Evolutionary conservation across 2,113 vertebrate species (phyloP).

Genomic region (Sinosuthora webbiana): DNA sequence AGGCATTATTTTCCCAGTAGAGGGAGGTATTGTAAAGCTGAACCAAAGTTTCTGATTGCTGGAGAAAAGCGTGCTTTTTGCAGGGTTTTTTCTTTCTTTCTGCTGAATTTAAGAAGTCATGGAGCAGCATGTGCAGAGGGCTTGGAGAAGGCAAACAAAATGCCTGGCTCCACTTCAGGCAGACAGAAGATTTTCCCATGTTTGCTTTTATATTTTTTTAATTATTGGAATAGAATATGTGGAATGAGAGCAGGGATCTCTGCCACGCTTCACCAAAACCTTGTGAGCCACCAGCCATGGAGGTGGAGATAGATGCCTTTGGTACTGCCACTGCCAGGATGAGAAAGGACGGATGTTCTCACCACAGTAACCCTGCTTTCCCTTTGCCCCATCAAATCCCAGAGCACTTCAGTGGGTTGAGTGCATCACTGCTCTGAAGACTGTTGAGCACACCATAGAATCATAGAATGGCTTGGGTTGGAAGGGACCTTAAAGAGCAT

Average conservation of each 20-base stretch:
- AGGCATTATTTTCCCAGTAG: constrained; percentile 28
- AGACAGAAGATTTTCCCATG: not conserved
- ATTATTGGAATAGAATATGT: not conserved
- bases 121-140: not conserved
- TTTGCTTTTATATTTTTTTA: not conserved
- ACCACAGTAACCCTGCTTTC: not conserved
- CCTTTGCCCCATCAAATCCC: not conserved
- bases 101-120: not conserved
- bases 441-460: not conserved
- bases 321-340: not conserved
- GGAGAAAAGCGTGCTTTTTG: not conserved
- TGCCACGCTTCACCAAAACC: accelerated
- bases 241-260: not conserved
- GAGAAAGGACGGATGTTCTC: not conserved
- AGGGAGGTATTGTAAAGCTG: constrained; percentile 41
- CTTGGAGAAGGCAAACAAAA: not conserved
- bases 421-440: not conserved
- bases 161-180: not conserved
- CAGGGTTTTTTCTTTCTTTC: not conserved
- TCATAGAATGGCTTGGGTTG: not conserved
- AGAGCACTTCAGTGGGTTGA: not conserved
- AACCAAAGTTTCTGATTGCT: not conserved
- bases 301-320: not conserved
- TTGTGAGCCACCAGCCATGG: accelerated
- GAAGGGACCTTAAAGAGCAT: not conserved